Percentiles rank a stretch among this genome's conserved stretches.
Evolutionary conservation across 2,888 invertebrate genomes (phyloP).

Genomic region (Sinodicranocentrus sp.): DNA sequence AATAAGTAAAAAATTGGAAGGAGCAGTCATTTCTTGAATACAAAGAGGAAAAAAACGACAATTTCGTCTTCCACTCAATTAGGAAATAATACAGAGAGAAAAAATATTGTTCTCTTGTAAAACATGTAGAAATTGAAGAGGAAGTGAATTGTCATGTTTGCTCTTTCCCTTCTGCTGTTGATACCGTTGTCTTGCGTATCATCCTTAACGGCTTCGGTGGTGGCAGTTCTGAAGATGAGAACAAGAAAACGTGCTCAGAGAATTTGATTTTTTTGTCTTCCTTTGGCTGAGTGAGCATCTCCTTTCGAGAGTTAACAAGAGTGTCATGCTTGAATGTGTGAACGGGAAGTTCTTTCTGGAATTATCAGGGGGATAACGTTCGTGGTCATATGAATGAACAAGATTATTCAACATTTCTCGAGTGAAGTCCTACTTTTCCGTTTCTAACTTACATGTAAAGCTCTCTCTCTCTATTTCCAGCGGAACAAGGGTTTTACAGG

Average conservation of each 20-base stretch:
- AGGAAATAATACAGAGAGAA: conserved; percentile 42
- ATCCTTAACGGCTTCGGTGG: conserved; percentile 27
- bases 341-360: conserved; percentile 12
- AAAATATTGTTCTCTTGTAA: not conserved
- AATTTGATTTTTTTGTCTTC: conserved; percentile 53
- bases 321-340: conserved; percentile 43
- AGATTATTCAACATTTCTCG: conserved; percentile 58
- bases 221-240: conserved; percentile 58
- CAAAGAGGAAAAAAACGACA: conserved; percentile 41
- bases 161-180: conserved; percentile 35
- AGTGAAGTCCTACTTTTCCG: conserved; percentile 3
- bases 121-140: not conserved
- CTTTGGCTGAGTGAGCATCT: conserved; percentile 8
- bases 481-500: conserved; percentile 56
- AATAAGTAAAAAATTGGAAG: conserved; percentile 2
- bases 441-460: not conserved
- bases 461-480: conserved; percentile 14
- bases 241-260: conserved; percentile 57
- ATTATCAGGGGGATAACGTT: conserved; percentile 54
- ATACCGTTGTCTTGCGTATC: not conserved
- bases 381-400: conserved; percentile 59
- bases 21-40: not conserved
- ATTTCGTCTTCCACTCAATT: conserved; percentile 40
- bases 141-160: conserved; percentile 43
- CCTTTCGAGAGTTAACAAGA: conserved; percentile 29